Evolutionary conservation across 2,797 vertebrate genomes (phyloP).

Genomic region (Eurystomus glaucurus): DNA sequence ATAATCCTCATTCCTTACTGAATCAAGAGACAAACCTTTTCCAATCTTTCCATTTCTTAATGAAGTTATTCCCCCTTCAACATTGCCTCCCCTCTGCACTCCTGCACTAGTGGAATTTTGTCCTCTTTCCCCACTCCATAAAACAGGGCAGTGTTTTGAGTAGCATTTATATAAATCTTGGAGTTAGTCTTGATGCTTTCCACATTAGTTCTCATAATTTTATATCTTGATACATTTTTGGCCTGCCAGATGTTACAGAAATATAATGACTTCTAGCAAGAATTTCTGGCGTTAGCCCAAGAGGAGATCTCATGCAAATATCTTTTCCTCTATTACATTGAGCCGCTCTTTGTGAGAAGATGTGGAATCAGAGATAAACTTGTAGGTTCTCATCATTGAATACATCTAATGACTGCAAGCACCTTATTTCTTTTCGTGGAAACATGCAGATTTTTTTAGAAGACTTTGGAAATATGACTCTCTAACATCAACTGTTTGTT

Average conservation of each 20-base stretch:
- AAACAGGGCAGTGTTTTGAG: background rate
- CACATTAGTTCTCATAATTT: background rate
- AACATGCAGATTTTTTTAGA: background rate
- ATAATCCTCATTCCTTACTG: background rate
- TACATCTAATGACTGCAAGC: background rate
- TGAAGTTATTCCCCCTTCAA: background rate
- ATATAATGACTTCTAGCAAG: background rate
- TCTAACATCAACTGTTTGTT: background rate
- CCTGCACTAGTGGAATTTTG: background rate
- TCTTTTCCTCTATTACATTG: background rate
- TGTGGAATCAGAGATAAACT: background rate
- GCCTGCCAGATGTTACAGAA: background rate
- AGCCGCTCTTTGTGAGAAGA: background rate
- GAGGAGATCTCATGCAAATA: background rate
- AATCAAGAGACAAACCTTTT: background rate
- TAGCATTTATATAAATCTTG: background rate
- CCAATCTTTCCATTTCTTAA: background rate
- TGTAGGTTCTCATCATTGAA: background rate
- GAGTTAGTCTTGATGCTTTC: background rate
- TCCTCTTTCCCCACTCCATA: background rate
- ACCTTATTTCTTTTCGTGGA: background rate
- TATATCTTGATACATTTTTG: background rate
- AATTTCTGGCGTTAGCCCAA: background rate
- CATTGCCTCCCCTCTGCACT: background rate
- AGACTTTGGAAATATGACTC: background rate